Evolutionary conservation across 2,113 vertebrate genomes (phyloP).

Genomic region (Ranitomeya variabilis): DNA sequence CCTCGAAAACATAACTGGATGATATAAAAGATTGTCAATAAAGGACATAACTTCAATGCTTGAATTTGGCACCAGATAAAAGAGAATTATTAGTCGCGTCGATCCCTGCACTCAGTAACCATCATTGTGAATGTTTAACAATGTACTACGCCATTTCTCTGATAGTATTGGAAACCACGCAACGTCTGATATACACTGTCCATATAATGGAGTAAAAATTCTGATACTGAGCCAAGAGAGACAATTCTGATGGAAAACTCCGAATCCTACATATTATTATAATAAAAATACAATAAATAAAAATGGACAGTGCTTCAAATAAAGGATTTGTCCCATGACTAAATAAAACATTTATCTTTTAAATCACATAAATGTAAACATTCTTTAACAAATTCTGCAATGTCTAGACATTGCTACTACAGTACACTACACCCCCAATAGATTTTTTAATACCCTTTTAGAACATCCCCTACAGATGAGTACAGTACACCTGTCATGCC

Average conservation of each 20-base stretch:
- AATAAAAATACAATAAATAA: too few relatives aligned
- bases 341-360: too few relatives aligned
- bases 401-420: too few relatives aligned
- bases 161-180: not conserved
- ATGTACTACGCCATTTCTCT: not conserved
- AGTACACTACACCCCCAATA: too few relatives aligned
- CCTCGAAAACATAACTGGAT: slow-evolving; percentile 37
- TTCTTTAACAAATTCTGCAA: too few relatives aligned
- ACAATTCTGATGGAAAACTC: not conserved
- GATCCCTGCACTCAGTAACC: slow-evolving; percentile 17
- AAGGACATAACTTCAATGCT: slow-evolving; percentile 35
- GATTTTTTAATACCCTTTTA: too few relatives aligned
- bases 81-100: slow-evolving; percentile 36
- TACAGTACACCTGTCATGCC: too few relatives aligned
- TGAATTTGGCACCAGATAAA: slow-evolving; percentile 48
- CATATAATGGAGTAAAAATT: not conserved
- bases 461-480: too few relatives aligned
- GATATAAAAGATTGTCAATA: slow-evolving; percentile 50
- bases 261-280: too few relatives aligned
- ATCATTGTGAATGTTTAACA: slow-evolving; percentile 16
- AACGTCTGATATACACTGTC: not conserved
- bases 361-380: too few relatives aligned
- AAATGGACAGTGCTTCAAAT: too few relatives aligned
- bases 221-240: not conserved
- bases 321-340: too few relatives aligned